Percentiles rank a stretch among this genome's conserved stretches.
phyloP scores from a whole-genome alignment of 2,797 vertebrate genomes.

The Danio tinwini region DNA sequence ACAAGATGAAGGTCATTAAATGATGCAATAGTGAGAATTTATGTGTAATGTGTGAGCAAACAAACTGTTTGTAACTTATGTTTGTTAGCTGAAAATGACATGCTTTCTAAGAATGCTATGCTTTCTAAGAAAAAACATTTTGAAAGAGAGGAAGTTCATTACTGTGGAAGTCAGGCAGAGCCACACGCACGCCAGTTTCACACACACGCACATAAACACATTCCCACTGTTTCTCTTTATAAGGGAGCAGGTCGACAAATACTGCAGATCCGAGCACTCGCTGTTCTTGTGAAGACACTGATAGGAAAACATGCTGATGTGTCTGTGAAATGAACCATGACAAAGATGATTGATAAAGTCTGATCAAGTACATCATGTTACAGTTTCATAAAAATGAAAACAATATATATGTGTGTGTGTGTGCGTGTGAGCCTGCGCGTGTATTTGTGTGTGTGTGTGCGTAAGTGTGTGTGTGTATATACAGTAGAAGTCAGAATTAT shows the following conservation, averaged over 20 bases:
- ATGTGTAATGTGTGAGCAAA: not conserved
- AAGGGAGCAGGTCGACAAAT: not conserved
- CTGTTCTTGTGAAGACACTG: constrained; percentile 76
- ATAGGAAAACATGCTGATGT: constrained; percentile 73
- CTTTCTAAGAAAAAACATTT: constrained; percentile 14
- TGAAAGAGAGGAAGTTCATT: constrained; percentile 41
- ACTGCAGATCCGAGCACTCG: constrained; percentile 69
- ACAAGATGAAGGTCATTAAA: not conserved
- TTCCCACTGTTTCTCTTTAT: not conserved
- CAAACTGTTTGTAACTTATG: constrained; percentile 18
- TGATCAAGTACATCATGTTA: constrained; percentile 60
- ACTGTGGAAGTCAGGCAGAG: constrained; percentile 10
- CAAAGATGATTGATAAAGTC: constrained; percentile 70
- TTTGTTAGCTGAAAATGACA: not conserved
- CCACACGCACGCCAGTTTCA: constrained; percentile 25
- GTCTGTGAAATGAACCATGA: constrained; percentile 73
- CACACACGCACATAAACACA: constrained; percentile 41
- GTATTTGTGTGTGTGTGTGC: too few species aligned
- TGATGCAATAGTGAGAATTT: not conserved
- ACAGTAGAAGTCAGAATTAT: too few species aligned
- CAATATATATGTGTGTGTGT: too few species aligned
- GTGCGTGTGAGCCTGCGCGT: too few species aligned
- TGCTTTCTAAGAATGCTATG: constrained; percentile 18
- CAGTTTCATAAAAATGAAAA: constrained; percentile 10
- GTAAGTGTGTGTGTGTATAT: too few species aligned